Base-by-base conservation (phyloP, 2,888 invertebrate genomes). In the Parapristionchus giblindavisi region DNA sequence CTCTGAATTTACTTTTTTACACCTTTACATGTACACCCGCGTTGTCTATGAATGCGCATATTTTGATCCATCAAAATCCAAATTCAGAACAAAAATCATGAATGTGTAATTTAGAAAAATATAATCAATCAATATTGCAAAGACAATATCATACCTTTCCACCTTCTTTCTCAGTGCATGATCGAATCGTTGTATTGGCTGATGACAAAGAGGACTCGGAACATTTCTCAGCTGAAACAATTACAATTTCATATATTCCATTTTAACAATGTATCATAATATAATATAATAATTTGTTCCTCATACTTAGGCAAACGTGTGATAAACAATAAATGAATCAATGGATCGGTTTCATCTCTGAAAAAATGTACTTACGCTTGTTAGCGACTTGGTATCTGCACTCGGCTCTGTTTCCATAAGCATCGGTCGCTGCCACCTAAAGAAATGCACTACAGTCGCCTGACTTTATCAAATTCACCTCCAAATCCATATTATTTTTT, bases 181-280 rank as follows among this genome's bases (percentile, higher is more conserved):
- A 36, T 32, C 34, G 1, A 1, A 61, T n/a, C 1, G 94, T 94
- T 27, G 73, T 73, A 21, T 73, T 73, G 32, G 96, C 95, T 4
- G 94, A 92, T 88, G 93, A 93, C 6, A 97, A 89, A 87, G 96
- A 95, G 94, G 96, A 96, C 85, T 95, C 94, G 0, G 95, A 95
- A 85, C 97, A 97, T 21, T 84, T 80, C 56, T 86, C 85, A 1
- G 86, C 84, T 87, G 80, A 76, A 84, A 83, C 6, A 21, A n/a
- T n/a, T n/a, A n/a, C n/a, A n/a, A n/a, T n/a, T n/a, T n/a, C 24
- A 65, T 40, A 17, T 6, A 17, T 21, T 11, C 52, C 43, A 52
- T 24, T 34, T 66, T 34, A 24, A 61, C 36, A n/a, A 34, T 60
- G 34, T 21, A 40, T 60, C 34, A 60, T 58, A 11, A 34, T 1